Percentiles rank a stretch among this genome's conserved stretches.
These are phyloP conservation scores for Urocynchramus pylzowi DNA, from an alignment of 2,113 vertebrate genomes.

Conservation along the genomic window DNA sequence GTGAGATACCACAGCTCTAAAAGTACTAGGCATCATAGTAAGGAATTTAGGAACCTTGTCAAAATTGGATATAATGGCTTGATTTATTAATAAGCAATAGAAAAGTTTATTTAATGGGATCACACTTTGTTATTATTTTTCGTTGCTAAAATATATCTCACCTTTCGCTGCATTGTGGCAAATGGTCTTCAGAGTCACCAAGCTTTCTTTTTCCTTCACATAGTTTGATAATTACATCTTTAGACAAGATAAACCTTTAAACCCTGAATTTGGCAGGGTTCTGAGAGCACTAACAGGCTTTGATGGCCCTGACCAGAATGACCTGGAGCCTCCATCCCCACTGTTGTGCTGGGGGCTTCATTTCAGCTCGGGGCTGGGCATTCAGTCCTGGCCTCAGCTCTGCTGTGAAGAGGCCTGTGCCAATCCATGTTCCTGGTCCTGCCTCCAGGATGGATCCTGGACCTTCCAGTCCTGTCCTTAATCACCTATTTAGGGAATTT, in stretches of 20 bases:
- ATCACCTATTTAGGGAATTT: background rate
- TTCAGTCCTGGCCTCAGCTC: background rate
- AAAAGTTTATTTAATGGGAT: background rate
- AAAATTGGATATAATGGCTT: background rate
- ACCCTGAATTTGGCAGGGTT: background rate
- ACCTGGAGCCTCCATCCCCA: background rate
- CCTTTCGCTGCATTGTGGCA: background rate
- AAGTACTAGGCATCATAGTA: background rate
- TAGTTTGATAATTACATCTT: background rate
- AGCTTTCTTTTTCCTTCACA: background rate
- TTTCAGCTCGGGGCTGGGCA: background rate
- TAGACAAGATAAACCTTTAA: background rate
- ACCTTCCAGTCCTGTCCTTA: background rate
- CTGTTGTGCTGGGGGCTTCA: background rate
- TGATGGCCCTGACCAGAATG: background rate
- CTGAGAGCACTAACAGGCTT: background rate
- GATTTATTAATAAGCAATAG: background rate
- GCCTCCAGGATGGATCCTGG: background rate
- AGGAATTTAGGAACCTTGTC: background rate
- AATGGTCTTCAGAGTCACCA: background rate
- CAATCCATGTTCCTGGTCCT: background rate
- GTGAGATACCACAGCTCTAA: background rate
- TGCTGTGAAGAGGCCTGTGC: background rate
- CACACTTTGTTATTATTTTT: background rate
- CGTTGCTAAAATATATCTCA: background rate